Evolutionary conservation across 2,888 invertebrate genomes (phyloP).

Genomic region (Volucella inanis): DNA sequence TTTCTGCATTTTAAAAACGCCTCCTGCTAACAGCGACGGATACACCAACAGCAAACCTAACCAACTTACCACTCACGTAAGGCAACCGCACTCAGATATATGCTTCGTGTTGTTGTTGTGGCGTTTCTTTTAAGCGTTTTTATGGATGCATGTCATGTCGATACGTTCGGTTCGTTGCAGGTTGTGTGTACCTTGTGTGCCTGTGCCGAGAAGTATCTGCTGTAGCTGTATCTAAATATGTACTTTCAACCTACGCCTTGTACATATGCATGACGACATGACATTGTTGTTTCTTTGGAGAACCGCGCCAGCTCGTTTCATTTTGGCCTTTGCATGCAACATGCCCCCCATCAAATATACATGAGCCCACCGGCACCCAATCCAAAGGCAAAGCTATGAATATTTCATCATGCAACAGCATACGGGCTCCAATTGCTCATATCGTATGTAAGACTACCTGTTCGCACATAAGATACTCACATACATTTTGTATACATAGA

Average conservation of each 20-base stretch:
- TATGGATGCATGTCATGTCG: slow-evolving; percentile 70
- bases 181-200: slow-evolving; percentile 38
- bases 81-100: slow-evolving; percentile 35
- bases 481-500: slow-evolving; percentile 16
- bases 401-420: slow-evolving; percentile 73
- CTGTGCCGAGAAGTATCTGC: neutral
- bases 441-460: slow-evolving; percentile 61
- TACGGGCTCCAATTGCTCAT: slow-evolving; percentile 33
- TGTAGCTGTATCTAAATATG: slow-evolving; percentile 29
- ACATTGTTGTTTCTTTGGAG: slow-evolving; percentile 52
- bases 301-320: slow-evolving; percentile 33
- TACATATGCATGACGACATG: slow-evolving; percentile 71
- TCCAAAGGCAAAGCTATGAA: slow-evolving; percentile 71
- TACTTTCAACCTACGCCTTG: slow-evolving; percentile 62
- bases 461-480: slow-evolving; percentile 65
- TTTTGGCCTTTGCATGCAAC: slow-evolving; percentile 50
- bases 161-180: slow-evolving; percentile 50
- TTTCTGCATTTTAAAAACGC: slow-evolving; percentile 60
- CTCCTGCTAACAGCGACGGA: slow-evolving; percentile 63
- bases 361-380: slow-evolving; percentile 64
- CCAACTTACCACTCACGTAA: slow-evolving; percentile 23
- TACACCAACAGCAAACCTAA: slow-evolving; percentile 26
- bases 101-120: slow-evolving; percentile 1
- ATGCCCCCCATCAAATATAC: slow-evolving; percentile 56
- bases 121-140: slow-evolving; percentile 12